A percentile compares a stretch with the other conserved stretches of the same genome.
phyloP scores from a whole-genome alignment of 1,140 invertebrate genomes.

The Lineus longissimus region DNA sequence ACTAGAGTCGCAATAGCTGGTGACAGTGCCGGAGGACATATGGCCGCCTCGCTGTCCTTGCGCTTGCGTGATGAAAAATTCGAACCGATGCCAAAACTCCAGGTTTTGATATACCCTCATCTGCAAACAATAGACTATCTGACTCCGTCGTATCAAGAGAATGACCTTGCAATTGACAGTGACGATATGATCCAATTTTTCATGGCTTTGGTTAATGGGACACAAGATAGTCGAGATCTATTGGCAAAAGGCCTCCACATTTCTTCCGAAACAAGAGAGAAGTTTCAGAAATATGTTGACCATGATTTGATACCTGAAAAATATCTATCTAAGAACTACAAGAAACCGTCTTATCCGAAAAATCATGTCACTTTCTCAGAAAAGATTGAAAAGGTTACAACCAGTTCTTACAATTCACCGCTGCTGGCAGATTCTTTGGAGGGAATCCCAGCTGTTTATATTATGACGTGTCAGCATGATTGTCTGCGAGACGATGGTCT shows the following conservation, averaged over 20 bases:
- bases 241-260: too few relatives aligned
- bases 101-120: conserved; percentile 35
- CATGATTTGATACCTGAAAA: too few relatives aligned
- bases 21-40: conserved; percentile 40
- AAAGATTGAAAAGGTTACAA: too few relatives aligned
- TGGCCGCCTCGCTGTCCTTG: conserved; percentile 32
- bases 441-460: conserved; percentile 29
- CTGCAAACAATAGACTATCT: conserved; percentile 37
- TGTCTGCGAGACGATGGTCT: conserved; percentile 37
- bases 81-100: conserved; percentile 2
- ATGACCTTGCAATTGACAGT: background rate
- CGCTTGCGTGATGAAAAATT: conserved; percentile 23
- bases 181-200: too few relatives aligned
- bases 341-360: too few relatives aligned
- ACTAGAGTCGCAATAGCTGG: conserved; percentile 31
- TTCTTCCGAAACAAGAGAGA: too few relatives aligned
- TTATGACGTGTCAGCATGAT: conserved; percentile 38
- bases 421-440: conserved; percentile 29
- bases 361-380: too few relatives aligned
- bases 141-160: conserved; percentile 32
- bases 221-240: too few relatives aligned
- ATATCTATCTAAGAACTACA: too few relatives aligned
- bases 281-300: too few relatives aligned
- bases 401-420: conserved; percentile 28
- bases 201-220: too few relatives aligned